Conservation (phyloP, 2,797 vertebrate genomes). For the Argya squamiceps region DNA sequence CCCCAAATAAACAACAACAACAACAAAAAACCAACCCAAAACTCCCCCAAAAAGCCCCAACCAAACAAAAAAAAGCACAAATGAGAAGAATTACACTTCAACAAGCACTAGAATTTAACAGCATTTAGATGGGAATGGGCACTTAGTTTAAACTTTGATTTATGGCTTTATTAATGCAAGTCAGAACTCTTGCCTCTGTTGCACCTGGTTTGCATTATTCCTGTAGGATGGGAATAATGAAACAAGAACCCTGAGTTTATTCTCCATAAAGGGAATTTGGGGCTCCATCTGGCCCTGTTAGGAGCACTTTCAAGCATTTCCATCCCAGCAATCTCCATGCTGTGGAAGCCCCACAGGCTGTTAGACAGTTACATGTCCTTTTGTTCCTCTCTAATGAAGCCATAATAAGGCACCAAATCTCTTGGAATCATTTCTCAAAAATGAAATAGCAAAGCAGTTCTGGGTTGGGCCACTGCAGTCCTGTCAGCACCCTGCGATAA, state of each 20-base stretch:
- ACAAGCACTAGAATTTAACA: background rate
- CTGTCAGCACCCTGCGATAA: background rate
- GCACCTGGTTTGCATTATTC: background rate
- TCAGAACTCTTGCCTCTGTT: background rate
- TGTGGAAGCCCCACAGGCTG: background rate
- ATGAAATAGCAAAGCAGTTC: background rate
- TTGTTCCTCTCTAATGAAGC: conserved; percentile 16
- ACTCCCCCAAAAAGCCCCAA: too few relatives aligned
- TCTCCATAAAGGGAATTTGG: background rate
- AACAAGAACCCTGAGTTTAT: background rate
- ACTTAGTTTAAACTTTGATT: background rate
- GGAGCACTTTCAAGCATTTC: background rate
- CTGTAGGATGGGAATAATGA: background rate
- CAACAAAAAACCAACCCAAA: too few relatives aligned
- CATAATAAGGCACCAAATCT: background rate
- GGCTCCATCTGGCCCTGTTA: background rate
- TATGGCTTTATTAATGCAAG: background rate
- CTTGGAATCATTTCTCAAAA: background rate
- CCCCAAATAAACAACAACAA: too few relatives aligned
- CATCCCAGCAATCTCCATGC: background rate
- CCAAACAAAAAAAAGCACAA: too few relatives aligned
- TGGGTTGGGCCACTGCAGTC: background rate
- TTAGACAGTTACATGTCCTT: background rate
- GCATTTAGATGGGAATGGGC: background rate
- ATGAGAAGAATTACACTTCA: background rate